phyloP scores from a whole-genome alignment of 2,797 vertebrate species.

The Rhinella marina region DNA sequence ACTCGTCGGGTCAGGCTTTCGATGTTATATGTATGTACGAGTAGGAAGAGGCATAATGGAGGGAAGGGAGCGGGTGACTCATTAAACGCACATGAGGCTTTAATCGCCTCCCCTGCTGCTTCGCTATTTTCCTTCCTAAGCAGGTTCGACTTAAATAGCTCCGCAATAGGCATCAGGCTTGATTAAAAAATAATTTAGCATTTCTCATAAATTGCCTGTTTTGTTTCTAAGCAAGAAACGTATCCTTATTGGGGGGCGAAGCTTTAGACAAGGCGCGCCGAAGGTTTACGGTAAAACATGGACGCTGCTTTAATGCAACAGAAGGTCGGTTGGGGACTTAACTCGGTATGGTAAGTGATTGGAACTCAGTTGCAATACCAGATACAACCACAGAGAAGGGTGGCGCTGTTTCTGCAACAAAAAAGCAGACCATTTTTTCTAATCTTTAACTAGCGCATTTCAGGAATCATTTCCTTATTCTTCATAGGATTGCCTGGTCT shows the following conservation, averaged over 20 bases:
- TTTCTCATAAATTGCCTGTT: constrained; percentile 64
- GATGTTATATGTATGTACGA: constrained; percentile 29
- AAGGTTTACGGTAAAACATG: background rate
- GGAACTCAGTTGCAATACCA: background rate
- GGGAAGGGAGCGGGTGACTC: constrained; percentile 57
- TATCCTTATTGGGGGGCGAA: constrained; percentile 55
- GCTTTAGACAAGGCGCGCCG: background rate
- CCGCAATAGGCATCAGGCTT: constrained; percentile 52
- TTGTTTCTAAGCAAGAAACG: constrained; percentile 62
- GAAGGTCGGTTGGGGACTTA: background rate
- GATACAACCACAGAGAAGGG: background rate
- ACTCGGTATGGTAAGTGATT: background rate
- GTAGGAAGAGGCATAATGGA: constrained; percentile 42
- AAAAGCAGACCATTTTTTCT: background rate
- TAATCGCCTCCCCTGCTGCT: constrained; percentile 53
- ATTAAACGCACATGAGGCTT: constrained; percentile 47
- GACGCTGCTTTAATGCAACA: background rate
- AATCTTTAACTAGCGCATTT: background rate
- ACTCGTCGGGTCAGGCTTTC: constrained; percentile 12
- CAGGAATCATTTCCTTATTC: too few relatives aligned
- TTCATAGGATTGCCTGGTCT: too few relatives aligned
- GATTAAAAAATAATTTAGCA: constrained; percentile 68
- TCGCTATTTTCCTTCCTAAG: constrained; percentile 64
- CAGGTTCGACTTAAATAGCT: constrained; percentile 63
- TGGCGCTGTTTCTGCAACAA: background rate